Conservation (phyloP, 2,113 vertebrate genomes). For the Monarcha castaneiventris region DNA sequence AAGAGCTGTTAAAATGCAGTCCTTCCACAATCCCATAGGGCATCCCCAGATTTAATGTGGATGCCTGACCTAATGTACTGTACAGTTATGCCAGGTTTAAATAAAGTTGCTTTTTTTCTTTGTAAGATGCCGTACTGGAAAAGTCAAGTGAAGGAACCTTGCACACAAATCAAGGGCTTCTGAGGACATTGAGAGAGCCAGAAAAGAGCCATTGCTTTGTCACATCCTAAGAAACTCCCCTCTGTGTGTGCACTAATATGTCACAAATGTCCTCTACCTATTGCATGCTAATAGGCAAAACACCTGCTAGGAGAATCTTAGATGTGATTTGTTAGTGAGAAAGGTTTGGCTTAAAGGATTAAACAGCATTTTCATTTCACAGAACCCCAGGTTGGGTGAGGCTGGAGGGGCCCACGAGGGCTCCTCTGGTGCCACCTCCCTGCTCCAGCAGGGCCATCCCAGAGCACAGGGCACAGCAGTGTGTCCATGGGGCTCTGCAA, state of each 20-base stretch:
- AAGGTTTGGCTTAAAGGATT: not conserved
- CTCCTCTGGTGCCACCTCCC: not conserved
- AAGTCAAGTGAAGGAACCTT: not conserved
- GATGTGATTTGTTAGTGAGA: not conserved
- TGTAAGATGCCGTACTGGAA: not conserved
- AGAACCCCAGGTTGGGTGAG: accelerated
- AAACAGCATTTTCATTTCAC: not conserved
- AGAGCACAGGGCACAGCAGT: not conserved
- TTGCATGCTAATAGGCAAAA: not conserved
- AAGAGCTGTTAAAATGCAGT: slow-evolving; percentile 58
- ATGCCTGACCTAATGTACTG: slow-evolving; percentile 1
- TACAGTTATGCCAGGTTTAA: slow-evolving; percentile 45
- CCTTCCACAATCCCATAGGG: slow-evolving; percentile 14
- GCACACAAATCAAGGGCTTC: slow-evolving; percentile 51
- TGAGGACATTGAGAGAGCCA: not conserved
- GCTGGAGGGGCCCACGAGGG: not conserved
- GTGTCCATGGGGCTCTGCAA: not conserved
- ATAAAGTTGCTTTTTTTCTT: slow-evolving; percentile 21
- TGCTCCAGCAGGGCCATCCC: not conserved
- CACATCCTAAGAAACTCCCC: not conserved
- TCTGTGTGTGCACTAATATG: too few species aligned
- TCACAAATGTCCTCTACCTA: not conserved
- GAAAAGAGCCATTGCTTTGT: not conserved
- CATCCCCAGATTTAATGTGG: slow-evolving; percentile 26
- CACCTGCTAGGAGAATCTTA: not conserved